These are phyloP conservation scores for Heliconius himera DNA, from an alignment of 1,140 invertebrate genomes.

Conservation along the genomic window DNA sequence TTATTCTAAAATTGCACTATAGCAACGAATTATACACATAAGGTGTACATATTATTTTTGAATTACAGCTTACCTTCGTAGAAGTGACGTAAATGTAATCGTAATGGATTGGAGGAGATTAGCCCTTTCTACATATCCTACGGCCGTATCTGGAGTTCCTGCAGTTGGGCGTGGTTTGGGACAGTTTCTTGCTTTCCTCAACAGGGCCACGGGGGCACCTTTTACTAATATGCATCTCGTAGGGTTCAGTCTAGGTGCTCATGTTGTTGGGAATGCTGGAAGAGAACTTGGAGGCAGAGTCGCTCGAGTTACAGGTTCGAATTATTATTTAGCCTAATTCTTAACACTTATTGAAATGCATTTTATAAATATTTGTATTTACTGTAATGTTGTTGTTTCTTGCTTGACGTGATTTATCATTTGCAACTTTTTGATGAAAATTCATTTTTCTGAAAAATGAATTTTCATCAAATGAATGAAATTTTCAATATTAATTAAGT, in stretches of 20 bases:
- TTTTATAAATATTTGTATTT: background rate
- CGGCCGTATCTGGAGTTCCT: background rate
- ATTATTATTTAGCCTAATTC: background rate
- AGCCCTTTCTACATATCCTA: background rate
- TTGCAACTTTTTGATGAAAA: too few species aligned
- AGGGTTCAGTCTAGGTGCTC: slow-evolving; percentile 85
- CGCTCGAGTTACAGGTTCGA: slow-evolving; percentile 54
- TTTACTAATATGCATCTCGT: slow-evolving; percentile 88
- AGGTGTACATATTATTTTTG: background rate
- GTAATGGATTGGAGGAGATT: slow-evolving; percentile 1
- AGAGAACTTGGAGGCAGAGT: slow-evolving; percentile 53
- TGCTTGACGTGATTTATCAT: too few species aligned
- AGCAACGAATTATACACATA: background rate
- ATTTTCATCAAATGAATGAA: too few species aligned
- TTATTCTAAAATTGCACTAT: too few species aligned
- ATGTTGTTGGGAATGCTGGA: slow-evolving; percentile 85
- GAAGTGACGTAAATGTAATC: background rate
- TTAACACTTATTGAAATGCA: background rate
- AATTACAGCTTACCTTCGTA: background rate
- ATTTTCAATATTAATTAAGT: too few species aligned
- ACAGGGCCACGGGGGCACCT: slow-evolving; percentile 43
- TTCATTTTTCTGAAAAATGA: too few species aligned
- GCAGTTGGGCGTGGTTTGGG: slow-evolving; percentile 66
- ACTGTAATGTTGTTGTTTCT: background rate
- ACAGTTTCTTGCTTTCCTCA: slow-evolving; percentile 78